Evolutionary conservation across 2,888 invertebrate species (phyloP).

Genomic region (Andrena minutula): DNA sequence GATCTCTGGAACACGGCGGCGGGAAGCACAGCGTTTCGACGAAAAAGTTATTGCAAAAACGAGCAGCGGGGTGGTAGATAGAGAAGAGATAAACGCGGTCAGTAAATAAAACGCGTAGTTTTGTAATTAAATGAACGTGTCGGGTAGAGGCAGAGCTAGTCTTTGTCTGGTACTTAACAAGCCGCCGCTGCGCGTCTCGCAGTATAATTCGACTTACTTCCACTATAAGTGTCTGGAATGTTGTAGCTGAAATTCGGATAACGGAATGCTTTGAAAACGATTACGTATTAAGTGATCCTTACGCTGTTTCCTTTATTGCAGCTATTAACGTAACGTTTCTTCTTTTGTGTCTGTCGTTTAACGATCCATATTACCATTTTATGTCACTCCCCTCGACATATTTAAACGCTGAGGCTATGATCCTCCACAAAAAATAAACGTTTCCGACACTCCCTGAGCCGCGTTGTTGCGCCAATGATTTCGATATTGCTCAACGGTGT

Average conservation of each 20-base stretch:
- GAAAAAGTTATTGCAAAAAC: neutral
- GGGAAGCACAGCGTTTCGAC: neutral
- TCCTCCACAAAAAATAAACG: neutral
- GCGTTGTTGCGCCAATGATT: constrained; percentile 9
- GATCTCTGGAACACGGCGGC: neutral
- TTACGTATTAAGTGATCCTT: neutral
- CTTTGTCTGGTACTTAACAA: neutral
- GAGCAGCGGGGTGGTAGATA: neutral
- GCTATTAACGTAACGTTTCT: neutral
- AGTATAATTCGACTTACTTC: constrained; percentile 7
- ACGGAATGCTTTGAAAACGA: neutral
- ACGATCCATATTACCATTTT: neutral
- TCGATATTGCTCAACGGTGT: constrained; percentile 32
- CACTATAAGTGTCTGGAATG: neutral
- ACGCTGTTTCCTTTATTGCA: neutral
- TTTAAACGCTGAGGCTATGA: neutral
- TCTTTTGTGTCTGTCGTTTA: neutral
- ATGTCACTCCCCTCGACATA: neutral
- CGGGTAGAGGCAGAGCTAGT: neutral
- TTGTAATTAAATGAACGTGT: constrained; percentile 14
- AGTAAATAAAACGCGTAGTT: neutral
- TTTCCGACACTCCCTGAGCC: constrained; percentile 12
- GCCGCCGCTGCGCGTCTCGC: neutral
- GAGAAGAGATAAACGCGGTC: neutral
- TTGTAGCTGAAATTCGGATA: constrained; percentile 7